Conservation (phyloP, 2,888 invertebrate genomes). For the Mallateleia sp. region DNA sequence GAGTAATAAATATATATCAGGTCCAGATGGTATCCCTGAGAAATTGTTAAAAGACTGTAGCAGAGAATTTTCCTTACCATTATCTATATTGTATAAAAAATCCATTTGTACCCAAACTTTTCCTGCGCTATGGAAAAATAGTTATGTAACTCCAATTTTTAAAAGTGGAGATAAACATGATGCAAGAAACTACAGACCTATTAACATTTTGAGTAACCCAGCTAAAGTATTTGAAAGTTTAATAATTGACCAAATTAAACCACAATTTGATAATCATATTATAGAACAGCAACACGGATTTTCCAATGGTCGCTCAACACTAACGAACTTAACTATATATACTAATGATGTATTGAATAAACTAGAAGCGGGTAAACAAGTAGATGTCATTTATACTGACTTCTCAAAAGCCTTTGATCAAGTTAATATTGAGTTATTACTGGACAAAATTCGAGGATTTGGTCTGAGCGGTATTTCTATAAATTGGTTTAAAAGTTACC, state of each 20-base stretch:
- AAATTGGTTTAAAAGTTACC: constrained; percentile 18
- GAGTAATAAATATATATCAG: constrained; percentile 8
- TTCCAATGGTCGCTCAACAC: background rate
- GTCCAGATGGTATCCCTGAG: constrained; percentile 33
- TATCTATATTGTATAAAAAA: constrained; percentile 22
- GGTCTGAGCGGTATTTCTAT: background rate
- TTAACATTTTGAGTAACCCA: constrained; percentile 7
- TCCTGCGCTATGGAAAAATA: constrained; percentile 21
- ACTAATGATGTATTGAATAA: background rate
- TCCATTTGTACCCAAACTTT: background rate
- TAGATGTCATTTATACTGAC: too few species aligned
- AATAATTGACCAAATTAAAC: constrained; percentile 8
- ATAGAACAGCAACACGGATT: constrained; percentile 42
- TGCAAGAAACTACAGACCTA: constrained; percentile 42
- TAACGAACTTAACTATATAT: constrained; percentile 5
- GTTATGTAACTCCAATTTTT: constrained; percentile 39
- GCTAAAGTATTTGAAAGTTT: constrained; percentile 42
- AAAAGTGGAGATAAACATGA: constrained; percentile 14
- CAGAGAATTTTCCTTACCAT: background rate
- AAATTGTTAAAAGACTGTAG: constrained; percentile 16
- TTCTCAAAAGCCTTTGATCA: constrained; percentile 34
- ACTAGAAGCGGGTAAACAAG: background rate
- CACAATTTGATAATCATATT: constrained; percentile 5
- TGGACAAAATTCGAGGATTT: constrained; percentile 5
- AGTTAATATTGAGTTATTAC: constrained; percentile 1